phyloP scores from a whole-genome alignment of 2,113 vertebrate genomes.

The Oxyura jamaicensis region DNA sequence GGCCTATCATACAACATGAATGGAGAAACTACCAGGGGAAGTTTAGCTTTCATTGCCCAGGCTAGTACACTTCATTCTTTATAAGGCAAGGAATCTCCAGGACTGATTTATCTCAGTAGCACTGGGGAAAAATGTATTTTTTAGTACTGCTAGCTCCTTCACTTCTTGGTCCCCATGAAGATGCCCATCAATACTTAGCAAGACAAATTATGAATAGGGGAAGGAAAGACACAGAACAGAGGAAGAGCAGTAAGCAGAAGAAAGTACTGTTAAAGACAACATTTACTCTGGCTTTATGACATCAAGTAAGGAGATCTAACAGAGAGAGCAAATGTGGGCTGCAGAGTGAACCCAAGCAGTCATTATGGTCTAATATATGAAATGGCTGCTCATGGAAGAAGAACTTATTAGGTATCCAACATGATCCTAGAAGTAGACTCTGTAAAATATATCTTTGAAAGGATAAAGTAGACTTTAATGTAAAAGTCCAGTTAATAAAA shows the following conservation, averaged over 20 bases:
- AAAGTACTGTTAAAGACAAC: neutral
- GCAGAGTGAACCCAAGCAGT: neutral
- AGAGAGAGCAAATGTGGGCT: neutral
- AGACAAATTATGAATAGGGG: neutral
- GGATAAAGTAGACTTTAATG: neutral
- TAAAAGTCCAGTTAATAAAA: slow-evolving; percentile 32
- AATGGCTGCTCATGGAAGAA: neutral
- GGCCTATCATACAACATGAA: neutral
- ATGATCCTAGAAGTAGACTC: slow-evolving; percentile 7
- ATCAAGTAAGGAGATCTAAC: neutral
- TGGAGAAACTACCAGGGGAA: neutral
- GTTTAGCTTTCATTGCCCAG: neutral
- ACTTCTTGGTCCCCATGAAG: neutral
- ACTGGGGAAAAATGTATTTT: neutral
- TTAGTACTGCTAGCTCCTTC: neutral
- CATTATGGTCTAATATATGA: neutral
- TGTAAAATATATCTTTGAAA: slow-evolving; percentile 15
- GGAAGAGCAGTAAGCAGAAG: neutral
- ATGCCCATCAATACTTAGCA: neutral
- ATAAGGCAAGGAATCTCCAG: neutral
- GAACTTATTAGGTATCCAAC: slow-evolving; percentile 27
- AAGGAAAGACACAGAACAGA: neutral
- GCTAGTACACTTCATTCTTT: neutral
- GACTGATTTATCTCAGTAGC: neutral
- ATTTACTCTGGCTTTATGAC: neutral